Evolutionary conservation across 1,140 invertebrate genomes (phyloP).

Genomic region (Drosophila hydei): DNA sequence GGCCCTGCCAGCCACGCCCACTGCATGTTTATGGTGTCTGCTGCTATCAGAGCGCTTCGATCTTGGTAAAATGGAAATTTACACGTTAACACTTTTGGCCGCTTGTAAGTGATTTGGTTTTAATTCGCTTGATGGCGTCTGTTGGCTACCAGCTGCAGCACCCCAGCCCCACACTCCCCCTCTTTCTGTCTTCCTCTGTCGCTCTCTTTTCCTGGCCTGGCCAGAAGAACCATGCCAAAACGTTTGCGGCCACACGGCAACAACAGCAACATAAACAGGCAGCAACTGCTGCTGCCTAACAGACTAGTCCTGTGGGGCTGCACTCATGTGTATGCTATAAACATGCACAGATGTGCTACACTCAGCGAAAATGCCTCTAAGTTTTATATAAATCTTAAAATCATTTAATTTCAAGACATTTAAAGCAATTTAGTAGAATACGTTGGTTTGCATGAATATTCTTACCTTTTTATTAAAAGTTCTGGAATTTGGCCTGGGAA

Average conservation of each 20-base stretch:
- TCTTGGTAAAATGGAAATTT: slow-evolving; percentile 81
- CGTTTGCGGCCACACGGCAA: slow-evolving; percentile 54
- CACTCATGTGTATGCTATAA: slow-evolving; percentile 10
- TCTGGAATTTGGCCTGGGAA: no score
- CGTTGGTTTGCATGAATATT: no score
- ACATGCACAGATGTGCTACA: slow-evolving; percentile 1
- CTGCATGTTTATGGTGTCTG: slow-evolving; percentile 74
- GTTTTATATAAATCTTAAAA: neutral
- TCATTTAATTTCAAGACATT: neutral
- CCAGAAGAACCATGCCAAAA: slow-evolving; percentile 41
- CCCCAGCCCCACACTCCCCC: neutral
- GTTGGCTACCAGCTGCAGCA: slow-evolving; percentile 48
- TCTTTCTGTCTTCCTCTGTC: neutral
- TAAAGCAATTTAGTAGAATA: neutral
- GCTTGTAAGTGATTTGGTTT: slow-evolving; percentile 82
- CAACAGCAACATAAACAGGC: slow-evolving; percentile 36
- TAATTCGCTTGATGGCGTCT: slow-evolving; percentile 81
- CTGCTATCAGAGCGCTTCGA: slow-evolving; percentile 72
- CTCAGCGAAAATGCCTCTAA: slow-evolving; percentile 1
- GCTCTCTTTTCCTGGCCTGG: neutral
- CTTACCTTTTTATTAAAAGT: no score
- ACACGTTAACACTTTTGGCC: slow-evolving; percentile 82
- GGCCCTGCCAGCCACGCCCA: slow-evolving; percentile 24
- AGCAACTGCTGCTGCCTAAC: slow-evolving; percentile 14
- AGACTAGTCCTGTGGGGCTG: slow-evolving; percentile 48